These are phyloP conservation scores for Cyclargus thomasi DNA, from an alignment of 1,140 invertebrate genomes.

Conservation along the genomic window DNA sequence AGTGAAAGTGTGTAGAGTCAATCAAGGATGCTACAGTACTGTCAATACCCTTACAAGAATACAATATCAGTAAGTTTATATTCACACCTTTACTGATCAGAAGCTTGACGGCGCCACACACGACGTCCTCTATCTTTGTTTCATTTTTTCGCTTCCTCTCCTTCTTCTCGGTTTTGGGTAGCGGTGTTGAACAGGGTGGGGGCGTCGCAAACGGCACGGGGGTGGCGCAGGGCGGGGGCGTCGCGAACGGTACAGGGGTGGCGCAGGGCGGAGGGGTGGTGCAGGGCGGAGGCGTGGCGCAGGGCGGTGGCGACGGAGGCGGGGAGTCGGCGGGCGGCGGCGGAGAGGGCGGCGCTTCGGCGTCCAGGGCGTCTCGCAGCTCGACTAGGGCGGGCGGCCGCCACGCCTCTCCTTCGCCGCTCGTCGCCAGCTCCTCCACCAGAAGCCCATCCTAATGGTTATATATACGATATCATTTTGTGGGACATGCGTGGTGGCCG, in stretches of 20 bases:
- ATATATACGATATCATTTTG: too few species aligned
- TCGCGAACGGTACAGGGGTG: slow-evolving; percentile 21
- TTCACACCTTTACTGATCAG: slow-evolving; percentile 32
- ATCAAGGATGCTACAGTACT: too few species aligned
- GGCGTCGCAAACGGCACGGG: slow-evolving; percentile 20
- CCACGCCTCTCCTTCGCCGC: background rate
- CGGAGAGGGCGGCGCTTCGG: slow-evolving; percentile 37
- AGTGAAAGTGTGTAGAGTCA: too few species aligned
- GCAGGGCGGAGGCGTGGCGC: slow-evolving; percentile 36
- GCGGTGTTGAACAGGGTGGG: slow-evolving; percentile 23
- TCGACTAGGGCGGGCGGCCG: slow-evolving; percentile 35
- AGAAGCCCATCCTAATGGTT: slow-evolving; percentile 36
- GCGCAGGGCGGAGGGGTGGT: slow-evolving; percentile 27
- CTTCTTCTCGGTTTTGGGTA: slow-evolving; percentile 23
- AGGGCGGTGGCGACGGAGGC: slow-evolving; percentile 28
- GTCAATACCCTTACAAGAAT: too few species aligned
- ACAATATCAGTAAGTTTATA: too few species aligned
- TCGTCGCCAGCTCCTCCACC: slow-evolving; percentile 40
- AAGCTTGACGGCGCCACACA: slow-evolving; percentile 26
- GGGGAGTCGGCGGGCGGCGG: slow-evolving; percentile 25
- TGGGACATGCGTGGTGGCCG: too few species aligned
- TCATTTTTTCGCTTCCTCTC: slow-evolving; percentile 37
- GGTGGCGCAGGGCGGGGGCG: slow-evolving; percentile 22
- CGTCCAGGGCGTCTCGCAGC: slow-evolving; percentile 43
- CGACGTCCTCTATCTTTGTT: slow-evolving; percentile 23